Conservation (phyloP, 1,140 invertebrate species). For the Tetraneura akinire region DNA sequence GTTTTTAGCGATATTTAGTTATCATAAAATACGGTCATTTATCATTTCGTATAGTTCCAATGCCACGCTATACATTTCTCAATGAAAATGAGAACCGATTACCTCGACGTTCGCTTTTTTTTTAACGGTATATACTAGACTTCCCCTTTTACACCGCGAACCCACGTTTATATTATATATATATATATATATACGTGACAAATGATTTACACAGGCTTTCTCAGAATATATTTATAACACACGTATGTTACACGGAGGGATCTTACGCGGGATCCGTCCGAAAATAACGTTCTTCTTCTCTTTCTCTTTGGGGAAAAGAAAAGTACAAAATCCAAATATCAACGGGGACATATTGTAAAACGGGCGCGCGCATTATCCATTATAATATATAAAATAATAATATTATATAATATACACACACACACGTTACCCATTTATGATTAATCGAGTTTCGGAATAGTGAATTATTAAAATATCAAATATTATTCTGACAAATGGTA, state of each 20-base stretch:
- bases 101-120: not conserved
- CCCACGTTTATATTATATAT: not conserved
- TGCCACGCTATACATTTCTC: constrained; percentile 11
- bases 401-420: not conserved
- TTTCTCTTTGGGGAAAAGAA: not conserved
- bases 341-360: not conserved
- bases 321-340: constrained; percentile 13
- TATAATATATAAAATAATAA: no score
- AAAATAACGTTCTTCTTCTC: constrained; percentile 15
- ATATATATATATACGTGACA: constrained; percentile 16
- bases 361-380: not conserved
- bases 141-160: not conserved
- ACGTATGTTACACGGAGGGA: constrained; percentile 4
- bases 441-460: not conserved
- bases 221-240: no score
- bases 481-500: no score
- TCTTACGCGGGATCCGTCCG: not conserved
- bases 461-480: constrained; percentile 3
- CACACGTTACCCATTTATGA: not conserved
- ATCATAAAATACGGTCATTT: constrained; percentile 21
- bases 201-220: constrained; percentile 47
- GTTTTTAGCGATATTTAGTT: constrained; percentile 38
- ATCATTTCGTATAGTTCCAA: not conserved
- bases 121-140: constrained; percentile 1
- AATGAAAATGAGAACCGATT: constrained; percentile 49